Percentiles rank a stretch among this genome's conserved stretches.
phyloP scores from a whole-genome alignment of 1,140 invertebrate genomes.

The Idris sp. region DNA sequence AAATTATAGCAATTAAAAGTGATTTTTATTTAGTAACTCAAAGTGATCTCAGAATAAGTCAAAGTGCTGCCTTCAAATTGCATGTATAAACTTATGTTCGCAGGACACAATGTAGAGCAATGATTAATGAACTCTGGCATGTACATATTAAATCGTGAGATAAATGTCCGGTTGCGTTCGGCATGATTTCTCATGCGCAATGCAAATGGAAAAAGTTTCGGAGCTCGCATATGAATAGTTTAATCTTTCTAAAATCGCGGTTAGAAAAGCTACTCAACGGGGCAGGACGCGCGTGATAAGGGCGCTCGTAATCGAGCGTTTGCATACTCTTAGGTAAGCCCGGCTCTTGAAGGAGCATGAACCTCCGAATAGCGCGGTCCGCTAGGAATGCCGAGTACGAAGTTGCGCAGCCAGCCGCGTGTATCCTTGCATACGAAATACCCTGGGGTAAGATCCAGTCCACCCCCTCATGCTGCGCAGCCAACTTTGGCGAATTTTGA shows the following conservation, averaged over 20 bases:
- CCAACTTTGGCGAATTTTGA: constrained; percentile 68
- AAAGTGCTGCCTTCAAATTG: constrained; percentile 14
- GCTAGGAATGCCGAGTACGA: constrained; percentile 71
- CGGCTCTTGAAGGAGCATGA: constrained; percentile 58
- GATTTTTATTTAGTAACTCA: too few relatives aligned
- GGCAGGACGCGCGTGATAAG: constrained; percentile 54
- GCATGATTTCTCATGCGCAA: constrained; percentile 55
- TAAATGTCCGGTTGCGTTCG: constrained; percentile 47
- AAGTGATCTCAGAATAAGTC: too few relatives aligned
- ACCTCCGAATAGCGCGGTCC: constrained; percentile 68
- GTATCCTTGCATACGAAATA: constrained; percentile 73
- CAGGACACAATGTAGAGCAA: constrained; percentile 17
- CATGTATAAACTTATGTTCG: constrained; percentile 22
- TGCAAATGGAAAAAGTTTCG: constrained; percentile 57
- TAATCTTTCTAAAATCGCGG: constrained; percentile 62
- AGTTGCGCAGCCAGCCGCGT: constrained; percentile 66
- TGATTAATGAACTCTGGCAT: constrained; percentile 21
- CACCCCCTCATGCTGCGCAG: constrained; percentile 9
- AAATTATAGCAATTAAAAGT: too few relatives aligned
- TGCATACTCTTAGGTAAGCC: constrained; percentile 66
- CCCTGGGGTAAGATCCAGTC: constrained; percentile 65
- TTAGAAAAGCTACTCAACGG: constrained; percentile 61
- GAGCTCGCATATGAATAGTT: constrained; percentile 55
- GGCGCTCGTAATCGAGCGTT: constrained; percentile 61
- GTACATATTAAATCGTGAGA: constrained; percentile 34